These are phyloP conservation scores for Lepidotrigona ventralis DNA, from an alignment of 1,140 invertebrate genomes.

Conservation along the genomic window DNA sequence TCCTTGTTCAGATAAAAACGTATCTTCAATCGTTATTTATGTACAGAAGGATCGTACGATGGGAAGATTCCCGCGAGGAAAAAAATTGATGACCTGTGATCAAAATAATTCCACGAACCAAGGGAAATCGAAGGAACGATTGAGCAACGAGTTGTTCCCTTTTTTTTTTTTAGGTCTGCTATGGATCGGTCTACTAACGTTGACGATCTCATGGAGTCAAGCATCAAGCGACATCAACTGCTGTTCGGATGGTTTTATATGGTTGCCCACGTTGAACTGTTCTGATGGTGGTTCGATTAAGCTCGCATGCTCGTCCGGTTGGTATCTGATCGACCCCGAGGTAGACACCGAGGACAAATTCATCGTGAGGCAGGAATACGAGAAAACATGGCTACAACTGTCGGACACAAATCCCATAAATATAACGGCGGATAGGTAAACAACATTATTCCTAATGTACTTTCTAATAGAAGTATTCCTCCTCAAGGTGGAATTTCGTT, in stretches of 20 bases:
- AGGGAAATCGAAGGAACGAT: not conserved
- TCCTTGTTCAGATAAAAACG: not conserved
- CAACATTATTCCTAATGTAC: too few relatives aligned
- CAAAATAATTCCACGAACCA: not conserved
- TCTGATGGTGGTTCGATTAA: conserved; percentile 56
- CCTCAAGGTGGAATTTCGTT: not conserved
- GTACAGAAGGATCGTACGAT: not conserved
- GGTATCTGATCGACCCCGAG: conserved; percentile 51
- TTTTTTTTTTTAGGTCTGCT: conserved; percentile 31
- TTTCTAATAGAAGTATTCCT: too few relatives aligned
- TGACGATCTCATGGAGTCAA: conserved; percentile 14
- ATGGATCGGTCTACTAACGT: conserved; percentile 35
- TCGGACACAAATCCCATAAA: not conserved
- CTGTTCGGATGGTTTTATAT: conserved; percentile 39
- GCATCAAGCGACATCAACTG: conserved; percentile 47
- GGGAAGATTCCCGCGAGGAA: not conserved
- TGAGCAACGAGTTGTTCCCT: not conserved
- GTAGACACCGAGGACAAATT: conserved; percentile 44
- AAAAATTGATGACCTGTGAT: not conserved
- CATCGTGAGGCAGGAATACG: conserved; percentile 29
- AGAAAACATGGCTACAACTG: conserved; percentile 33
- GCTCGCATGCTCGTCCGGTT: conserved; percentile 50
- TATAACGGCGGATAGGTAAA: conserved; percentile 49
- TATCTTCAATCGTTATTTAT: not conserved
- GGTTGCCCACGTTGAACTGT: conserved; percentile 53